Evolutionary conservation across 1,140 invertebrate genomes (phyloP).

Genomic region (Sinonovacula constricta): DNA sequence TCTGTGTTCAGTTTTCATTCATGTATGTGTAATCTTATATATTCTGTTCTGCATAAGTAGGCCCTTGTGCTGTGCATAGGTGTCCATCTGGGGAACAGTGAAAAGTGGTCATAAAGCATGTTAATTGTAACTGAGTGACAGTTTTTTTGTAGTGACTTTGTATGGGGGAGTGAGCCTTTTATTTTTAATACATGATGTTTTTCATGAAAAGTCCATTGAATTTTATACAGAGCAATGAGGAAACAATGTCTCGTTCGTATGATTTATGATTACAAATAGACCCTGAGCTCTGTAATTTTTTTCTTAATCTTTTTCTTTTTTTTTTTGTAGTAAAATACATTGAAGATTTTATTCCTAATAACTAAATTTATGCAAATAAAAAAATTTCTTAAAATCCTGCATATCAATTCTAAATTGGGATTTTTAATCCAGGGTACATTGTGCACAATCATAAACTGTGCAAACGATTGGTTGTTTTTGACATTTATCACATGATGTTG

Average conservation of each 20-base stretch:
- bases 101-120: no score
- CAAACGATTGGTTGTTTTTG: not conserved
- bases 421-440: not conserved
- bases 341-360: not conserved
- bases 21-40: not conserved
- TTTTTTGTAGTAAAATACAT: not conserved
- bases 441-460: not conserved
- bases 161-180: no score
- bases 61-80: not conserved
- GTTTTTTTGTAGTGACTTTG: no score
- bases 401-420: no score
- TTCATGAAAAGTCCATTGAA: not conserved
- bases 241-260: conserved; percentile 33
- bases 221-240: not conserved
- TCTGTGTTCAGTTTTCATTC: not conserved
- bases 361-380: no score
- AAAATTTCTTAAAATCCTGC: no score
- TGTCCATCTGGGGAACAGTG: no score
- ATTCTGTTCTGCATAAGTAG: not conserved
- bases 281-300: conserved; percentile 14
- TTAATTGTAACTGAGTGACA: no score
- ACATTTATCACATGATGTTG: no score
- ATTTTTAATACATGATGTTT: no score
- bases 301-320: not conserved
- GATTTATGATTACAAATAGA: conserved; percentile 10